Evolutionary conservation across 2,888 invertebrate species (phyloP).

Genomic region (Orthosia cruda): DNA sequence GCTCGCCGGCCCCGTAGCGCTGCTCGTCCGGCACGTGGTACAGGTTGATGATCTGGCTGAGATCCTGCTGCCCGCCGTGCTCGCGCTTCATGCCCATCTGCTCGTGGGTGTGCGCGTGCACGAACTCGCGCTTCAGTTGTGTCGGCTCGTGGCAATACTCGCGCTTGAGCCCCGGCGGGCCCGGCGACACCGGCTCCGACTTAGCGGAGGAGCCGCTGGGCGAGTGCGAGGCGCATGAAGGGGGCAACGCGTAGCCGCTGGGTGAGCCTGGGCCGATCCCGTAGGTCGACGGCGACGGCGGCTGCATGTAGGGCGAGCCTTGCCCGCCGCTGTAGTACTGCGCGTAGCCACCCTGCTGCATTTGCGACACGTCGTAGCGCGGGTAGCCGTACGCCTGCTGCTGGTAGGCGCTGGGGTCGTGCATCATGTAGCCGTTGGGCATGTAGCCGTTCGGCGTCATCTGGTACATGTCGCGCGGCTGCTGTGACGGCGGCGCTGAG

Average conservation of each 20-base stretch:
- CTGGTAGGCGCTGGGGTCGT: constrained; percentile 95
- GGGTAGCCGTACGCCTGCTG: constrained; percentile 97
- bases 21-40: constrained; percentile 93
- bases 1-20: constrained; percentile 92
- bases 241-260: constrained; percentile 92
- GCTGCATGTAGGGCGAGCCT: constrained; percentile 95
- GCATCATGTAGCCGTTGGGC: constrained; percentile 99
- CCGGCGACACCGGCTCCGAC: constrained; percentile 97
- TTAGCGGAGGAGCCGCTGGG: constrained; percentile 97
- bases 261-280: constrained; percentile 93
- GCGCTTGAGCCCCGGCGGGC: constrained; percentile 92
- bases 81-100: constrained; percentile 93
- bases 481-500: constrained; percentile 92
- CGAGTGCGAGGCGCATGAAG: constrained; percentile 95
- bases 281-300: constrained; percentile 94
- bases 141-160: constrained; percentile 91
- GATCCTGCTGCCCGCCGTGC: constrained; percentile 93
- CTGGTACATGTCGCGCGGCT: constrained; percentile 96
- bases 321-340: constrained; percentile 95
- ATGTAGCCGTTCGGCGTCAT: constrained; percentile 98
- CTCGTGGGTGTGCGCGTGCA: constrained; percentile 88
- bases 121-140: constrained; percentile 91
- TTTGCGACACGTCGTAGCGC: constrained; percentile 97
- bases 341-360: constrained; percentile 94
- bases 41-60: constrained; percentile 93